A percentile compares a stretch with the other conserved stretches of the same genome.
Conservation (phyloP, 2,113 vertebrate genomes). For the Bubo bubo region DNA sequence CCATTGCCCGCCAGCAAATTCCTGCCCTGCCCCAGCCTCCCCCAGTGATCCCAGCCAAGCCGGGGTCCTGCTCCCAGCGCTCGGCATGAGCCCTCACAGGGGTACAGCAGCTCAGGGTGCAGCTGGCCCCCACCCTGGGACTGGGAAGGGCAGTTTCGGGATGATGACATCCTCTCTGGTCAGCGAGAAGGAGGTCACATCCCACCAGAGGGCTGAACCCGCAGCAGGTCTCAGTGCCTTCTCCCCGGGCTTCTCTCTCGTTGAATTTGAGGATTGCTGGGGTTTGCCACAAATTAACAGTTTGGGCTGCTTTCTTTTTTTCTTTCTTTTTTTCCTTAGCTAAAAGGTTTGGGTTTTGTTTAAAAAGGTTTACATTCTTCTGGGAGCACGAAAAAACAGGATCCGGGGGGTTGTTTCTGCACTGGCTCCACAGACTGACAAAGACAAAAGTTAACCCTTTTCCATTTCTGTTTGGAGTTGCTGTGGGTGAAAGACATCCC, state of each 20-base stretch:
- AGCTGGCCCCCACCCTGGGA: neutral
- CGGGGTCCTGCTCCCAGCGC: neutral
- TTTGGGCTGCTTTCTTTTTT: neutral
- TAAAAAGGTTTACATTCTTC: slow-evolving; percentile 50
- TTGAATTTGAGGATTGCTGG: neutral
- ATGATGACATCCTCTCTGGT: neutral
- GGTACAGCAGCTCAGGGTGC: rapidly evolving
- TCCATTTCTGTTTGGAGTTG: neutral
- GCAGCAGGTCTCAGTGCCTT: neutral
- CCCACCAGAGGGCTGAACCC: neutral
- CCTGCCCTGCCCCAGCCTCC: neutral
- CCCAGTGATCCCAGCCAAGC: neutral
- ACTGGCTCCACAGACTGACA: neutral
- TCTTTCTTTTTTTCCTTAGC: neutral
- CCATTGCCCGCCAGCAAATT: neutral
- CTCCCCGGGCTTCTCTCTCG: neutral
- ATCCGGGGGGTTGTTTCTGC: neutral
- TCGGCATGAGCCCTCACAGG: rapidly evolving
- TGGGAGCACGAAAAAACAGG: neutral
- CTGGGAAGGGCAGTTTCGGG: neutral
- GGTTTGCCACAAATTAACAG: neutral
- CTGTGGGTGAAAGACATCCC: neutral
- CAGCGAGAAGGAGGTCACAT: rapidly evolving
- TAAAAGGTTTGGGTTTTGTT: neutral
- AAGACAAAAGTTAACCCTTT: slow-evolving; percentile 14